These are phyloP conservation scores for Umimayanthus kanabou DNA, from an alignment of 92 coral and sea anemone genomes.

Conservation along the genomic window DNA sequence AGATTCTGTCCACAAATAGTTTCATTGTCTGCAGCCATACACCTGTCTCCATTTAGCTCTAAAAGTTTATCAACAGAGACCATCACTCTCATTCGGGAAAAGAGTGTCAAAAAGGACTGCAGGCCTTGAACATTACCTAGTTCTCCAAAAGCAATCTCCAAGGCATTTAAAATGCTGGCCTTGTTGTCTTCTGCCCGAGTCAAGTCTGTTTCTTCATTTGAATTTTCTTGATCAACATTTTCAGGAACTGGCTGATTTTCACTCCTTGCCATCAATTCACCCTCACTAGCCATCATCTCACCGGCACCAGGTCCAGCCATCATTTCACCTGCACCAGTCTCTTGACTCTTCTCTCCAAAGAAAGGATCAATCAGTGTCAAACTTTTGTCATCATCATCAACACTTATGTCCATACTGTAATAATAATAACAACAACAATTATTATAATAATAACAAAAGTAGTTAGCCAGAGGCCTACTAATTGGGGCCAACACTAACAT, in stretches of 20 bases:
- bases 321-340: background rate
- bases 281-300: background rate
- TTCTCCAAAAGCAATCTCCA: constrained; percentile 17
- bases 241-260: background rate
- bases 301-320: no score
- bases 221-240: background rate
- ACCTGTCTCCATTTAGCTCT: constrained; percentile 29
- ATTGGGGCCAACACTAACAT: no score
- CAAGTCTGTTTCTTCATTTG: background rate
- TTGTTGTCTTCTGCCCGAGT: background rate
- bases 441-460: no score
- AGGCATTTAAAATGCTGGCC: background rate
- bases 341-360: constrained; percentile 18
- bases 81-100: constrained; percentile 25
- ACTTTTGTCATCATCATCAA: constrained; percentile 38
- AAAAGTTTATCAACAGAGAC: constrained; percentile 45
- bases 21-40: constrained; percentile 6
- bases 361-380: constrained; percentile 43
- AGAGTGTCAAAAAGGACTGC: background rate
- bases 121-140: constrained; percentile 9
- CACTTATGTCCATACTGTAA: constrained; percentile 15
- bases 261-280: background rate
- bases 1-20: constrained; percentile 16
- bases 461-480: no score
- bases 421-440: background rate